These are phyloP conservation scores for Chelon auratus DNA, from an alignment of 2,797 vertebrate species.

Conservation along the genomic window DNA sequence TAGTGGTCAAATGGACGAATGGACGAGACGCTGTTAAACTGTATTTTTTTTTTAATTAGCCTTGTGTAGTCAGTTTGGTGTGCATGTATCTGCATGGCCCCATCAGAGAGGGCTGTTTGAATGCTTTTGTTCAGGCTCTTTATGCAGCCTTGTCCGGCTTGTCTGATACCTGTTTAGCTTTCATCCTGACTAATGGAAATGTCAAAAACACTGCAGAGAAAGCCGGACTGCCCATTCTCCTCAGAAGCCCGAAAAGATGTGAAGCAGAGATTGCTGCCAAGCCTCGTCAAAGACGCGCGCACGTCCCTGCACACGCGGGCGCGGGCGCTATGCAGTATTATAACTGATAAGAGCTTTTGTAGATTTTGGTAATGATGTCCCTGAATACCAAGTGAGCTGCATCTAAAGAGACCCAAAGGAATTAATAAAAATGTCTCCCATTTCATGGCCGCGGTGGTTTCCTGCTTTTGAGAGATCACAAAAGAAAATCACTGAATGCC, in stretches of 20 bases:
- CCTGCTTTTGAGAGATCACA: conserved; percentile 72
- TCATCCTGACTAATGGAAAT: conserved; percentile 79
- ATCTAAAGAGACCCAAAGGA: conserved; percentile 76
- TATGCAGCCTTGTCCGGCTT: conserved; percentile 57
- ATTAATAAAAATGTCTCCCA: conserved; percentile 75
- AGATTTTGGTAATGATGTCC: conserved; percentile 82
- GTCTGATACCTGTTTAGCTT: conserved; percentile 66
- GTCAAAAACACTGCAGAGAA: conserved; percentile 69
- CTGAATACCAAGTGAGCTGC: conserved; percentile 77
- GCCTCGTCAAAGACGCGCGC: conserved; percentile 56
- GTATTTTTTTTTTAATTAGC: conserved; percentile 40
- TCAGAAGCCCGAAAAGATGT: conserved; percentile 67
- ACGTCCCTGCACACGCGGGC: conserved; percentile 20
- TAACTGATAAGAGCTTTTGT: conserved; percentile 82
- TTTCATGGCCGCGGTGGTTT: conserved; percentile 64
- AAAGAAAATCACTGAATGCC: conserved; percentile 72
- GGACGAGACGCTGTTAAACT: conserved; percentile 10
- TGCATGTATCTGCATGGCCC: conserved; percentile 20
- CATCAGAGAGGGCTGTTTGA: conserved; percentile 29
- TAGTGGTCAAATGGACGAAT: conserved; percentile 18
- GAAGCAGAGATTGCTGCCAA: conserved; percentile 70
- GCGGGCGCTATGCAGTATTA: conserved; percentile 58
- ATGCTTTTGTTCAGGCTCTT: conserved; percentile 50
- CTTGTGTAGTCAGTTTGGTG: background rate
- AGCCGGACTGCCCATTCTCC: conserved; percentile 67